Evolutionary conservation across 2,797 vertebrate genomes (phyloP).

Genomic region (Pelodytes ibericus): DNA sequence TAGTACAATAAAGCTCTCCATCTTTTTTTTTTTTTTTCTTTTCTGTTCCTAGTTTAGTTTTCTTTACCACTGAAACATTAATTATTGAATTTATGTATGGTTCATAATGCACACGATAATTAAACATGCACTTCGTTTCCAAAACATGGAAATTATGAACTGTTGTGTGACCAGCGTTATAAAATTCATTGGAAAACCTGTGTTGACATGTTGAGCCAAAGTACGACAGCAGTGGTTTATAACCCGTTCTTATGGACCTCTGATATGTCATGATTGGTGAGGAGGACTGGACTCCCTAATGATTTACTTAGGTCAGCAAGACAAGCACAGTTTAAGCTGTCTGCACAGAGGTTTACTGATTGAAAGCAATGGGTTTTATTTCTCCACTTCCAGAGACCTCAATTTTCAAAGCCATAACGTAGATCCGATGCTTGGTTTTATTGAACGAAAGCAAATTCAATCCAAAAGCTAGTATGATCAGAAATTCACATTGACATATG

Average conservation of each 20-base stretch:
- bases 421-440: too few species aligned
- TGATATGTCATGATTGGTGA: not conserved
- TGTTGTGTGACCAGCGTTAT: too few species aligned
- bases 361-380: not conserved
- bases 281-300: not conserved
- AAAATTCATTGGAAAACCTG: too few species aligned
- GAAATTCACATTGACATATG: too few species aligned
- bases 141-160: too few species aligned
- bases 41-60: slow-evolving; percentile 20
- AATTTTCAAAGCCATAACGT: too few species aligned
- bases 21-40: slow-evolving; percentile 12
- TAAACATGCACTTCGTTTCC: not conserved
- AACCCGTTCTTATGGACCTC: not conserved
- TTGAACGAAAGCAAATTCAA: too few species aligned
- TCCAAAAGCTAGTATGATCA: too few species aligned
- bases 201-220: not conserved
- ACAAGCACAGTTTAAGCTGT: not conserved
- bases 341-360: not conserved
- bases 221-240: not conserved
- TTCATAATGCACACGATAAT: not conserved
- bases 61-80: slow-evolving; percentile 30
- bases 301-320: not conserved
- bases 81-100: slow-evolving; percentile 33
- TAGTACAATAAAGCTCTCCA: slow-evolving; percentile 30
- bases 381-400: not conserved